Evolutionary conservation across 2,797 vertebrate species (phyloP), one percentile per base, ranked within the genome.

Genomic region (Pterois miles): DNA sequence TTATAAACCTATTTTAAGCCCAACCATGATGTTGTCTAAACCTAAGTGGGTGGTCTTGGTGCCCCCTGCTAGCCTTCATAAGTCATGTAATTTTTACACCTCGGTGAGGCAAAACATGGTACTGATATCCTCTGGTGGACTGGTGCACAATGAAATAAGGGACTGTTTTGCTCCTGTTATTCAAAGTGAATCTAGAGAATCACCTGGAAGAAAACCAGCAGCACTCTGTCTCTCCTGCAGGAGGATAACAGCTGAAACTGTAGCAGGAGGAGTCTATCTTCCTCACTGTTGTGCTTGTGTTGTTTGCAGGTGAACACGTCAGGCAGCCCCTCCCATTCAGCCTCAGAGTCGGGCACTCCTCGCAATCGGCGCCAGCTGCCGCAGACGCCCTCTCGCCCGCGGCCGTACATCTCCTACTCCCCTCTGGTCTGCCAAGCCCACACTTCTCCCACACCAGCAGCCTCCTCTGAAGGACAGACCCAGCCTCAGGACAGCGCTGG

Each of bases 341-440:
- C 95, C 76, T 96, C 97, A 29, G 98, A 98, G 84, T 96, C 95
- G 86, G 92, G 96, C 82, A 98, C 97, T 1, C 97, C 98, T 76
- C 96, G 96, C 53, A 96, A 97, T 71, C 96, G 97, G 5, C 97
- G 98, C 56, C 98, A 99, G 92, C 96, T 99, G 53, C 98, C 98
- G 0, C 97, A 97, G 1, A 97, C 99, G 2, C 98, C 98, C 1
- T 96, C 97, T 27, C 97, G 97, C 71, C 97, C 98, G 0, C 96
- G 98, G 56, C 98, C 98, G 27, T 96, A 98, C 88, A 97, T 99
- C 53, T 98, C 97, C 78, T 99, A 99, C 65, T 95, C 97, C 63
- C 98, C 98, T 46, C 93, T 99, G 83, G 93, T 97, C 60, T 96
- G 95, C 71, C 96, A 93, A 3, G 94, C 96, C 4, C 93, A 96